These are phyloP conservation scores for Alfaro cultratus DNA, from an alignment of 2,797 vertebrate genomes.

Conservation along the genomic window DNA sequence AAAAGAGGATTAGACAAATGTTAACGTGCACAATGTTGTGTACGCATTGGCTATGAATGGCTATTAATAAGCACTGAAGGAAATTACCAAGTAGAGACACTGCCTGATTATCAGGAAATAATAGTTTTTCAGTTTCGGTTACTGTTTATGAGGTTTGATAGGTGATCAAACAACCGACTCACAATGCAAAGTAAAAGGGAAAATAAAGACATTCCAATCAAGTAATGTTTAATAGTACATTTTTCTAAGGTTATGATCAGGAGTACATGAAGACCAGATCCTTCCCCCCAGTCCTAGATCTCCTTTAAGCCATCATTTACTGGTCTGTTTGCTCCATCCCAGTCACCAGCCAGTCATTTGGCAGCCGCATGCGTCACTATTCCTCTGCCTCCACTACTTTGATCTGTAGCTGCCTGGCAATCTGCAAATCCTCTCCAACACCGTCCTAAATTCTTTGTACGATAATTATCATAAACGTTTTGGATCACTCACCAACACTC, in stretches of 20 bases:
- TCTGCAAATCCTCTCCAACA: background rate
- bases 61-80: background rate
- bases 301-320: background rate
- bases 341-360: background rate
- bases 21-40: background rate
- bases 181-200: background rate
- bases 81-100: background rate
- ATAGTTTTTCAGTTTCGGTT: background rate
- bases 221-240: background rate
- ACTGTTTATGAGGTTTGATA: background rate
- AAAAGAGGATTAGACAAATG: background rate
- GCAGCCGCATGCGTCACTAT: background rate
- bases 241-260: background rate
- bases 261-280: background rate
- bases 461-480: constrained; percentile 5
- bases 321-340: background rate
- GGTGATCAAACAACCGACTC: background rate
- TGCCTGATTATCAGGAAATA: background rate
- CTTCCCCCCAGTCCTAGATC: background rate
- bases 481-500: background rate
- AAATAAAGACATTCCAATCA: background rate
- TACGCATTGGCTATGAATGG: background rate
- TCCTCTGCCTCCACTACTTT: background rate
- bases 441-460: background rate
- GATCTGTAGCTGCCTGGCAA: background rate